A percentile compares a stretch with the other conserved stretches of the same genome.
Conservation (phyloP, 2,113 vertebrate genomes). For the Archocentrus centrarchus region DNA sequence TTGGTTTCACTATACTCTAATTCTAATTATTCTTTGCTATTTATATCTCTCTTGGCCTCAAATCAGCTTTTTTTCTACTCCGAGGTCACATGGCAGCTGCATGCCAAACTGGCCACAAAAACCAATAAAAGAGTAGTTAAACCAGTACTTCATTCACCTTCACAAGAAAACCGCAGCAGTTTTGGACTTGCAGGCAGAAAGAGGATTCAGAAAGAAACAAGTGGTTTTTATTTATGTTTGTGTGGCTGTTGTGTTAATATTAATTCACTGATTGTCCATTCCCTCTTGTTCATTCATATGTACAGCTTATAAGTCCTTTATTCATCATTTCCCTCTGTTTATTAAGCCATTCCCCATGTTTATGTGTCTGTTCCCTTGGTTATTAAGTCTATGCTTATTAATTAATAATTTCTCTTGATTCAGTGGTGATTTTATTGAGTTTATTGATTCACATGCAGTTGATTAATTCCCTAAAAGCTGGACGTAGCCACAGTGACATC, state of each 20-base stretch:
- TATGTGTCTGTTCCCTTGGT: not conserved
- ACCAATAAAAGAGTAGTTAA: not conserved
- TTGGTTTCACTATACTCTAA: constrained; percentile 20
- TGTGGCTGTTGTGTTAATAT: not conserved
- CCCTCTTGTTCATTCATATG: not conserved
- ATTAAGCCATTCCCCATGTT: not conserved
- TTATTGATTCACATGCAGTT: not conserved
- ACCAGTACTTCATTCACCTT: not conserved
- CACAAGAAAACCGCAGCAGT: not conserved
- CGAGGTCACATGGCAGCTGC: constrained; percentile 37
- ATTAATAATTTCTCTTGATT: not conserved
- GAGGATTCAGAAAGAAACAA: not conserved
- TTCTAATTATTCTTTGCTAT: constrained; percentile 37
- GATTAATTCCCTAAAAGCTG: not conserved
- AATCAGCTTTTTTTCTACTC: constrained; percentile 6
- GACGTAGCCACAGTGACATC: not conserved
- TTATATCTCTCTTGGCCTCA: constrained; percentile 38
- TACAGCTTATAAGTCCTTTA: not conserved
- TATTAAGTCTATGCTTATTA: not conserved
- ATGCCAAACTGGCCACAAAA: not conserved
- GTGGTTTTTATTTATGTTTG: not conserved
- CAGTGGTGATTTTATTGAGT: not conserved
- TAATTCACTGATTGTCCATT: not conserved
- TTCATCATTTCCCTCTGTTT: not conserved
- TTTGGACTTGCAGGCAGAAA: not conserved